phyloP scores from a whole-genome alignment of 2,113 vertebrate species.

The Alectura lathami region DNA sequence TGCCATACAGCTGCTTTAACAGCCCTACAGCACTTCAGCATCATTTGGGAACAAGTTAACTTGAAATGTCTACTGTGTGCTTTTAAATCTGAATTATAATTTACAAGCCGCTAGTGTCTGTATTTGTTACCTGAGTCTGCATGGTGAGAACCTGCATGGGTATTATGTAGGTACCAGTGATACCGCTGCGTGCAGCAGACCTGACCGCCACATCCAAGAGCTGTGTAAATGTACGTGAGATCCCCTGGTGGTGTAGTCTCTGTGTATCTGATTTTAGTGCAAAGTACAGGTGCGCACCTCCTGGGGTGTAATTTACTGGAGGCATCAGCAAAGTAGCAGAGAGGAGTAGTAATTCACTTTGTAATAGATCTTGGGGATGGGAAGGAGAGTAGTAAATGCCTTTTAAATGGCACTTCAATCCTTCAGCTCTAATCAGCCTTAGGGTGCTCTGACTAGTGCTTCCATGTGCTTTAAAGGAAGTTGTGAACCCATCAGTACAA shows the following conservation, averaged over 20 bases:
- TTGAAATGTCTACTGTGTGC: neutral
- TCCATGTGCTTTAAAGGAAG: neutral
- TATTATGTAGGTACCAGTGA: neutral
- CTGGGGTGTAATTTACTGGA: neutral
- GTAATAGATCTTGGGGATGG: neutral
- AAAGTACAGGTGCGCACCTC: neutral
- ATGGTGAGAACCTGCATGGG: neutral
- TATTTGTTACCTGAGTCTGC: neutral
- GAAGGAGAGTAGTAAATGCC: neutral
- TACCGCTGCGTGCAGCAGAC: neutral
- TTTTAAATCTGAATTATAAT: neutral
- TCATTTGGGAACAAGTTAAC: too few relatives aligned
- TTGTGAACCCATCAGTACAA: neutral
- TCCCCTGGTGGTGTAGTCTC: neutral
- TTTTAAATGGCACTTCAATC: neutral
- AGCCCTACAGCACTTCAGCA: neutral
- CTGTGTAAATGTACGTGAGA: neutral
- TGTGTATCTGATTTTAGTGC: neutral
- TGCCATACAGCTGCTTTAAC: neutral
- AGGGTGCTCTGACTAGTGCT: neutral
- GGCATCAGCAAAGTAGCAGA: neutral
- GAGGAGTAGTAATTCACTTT: neutral
- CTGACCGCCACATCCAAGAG: fast-evolving
- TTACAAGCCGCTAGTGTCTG: neutral
- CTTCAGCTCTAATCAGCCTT: neutral